Conservation (phyloP, 2,113 vertebrate genomes). For the Plecotus auritus region DNA sequence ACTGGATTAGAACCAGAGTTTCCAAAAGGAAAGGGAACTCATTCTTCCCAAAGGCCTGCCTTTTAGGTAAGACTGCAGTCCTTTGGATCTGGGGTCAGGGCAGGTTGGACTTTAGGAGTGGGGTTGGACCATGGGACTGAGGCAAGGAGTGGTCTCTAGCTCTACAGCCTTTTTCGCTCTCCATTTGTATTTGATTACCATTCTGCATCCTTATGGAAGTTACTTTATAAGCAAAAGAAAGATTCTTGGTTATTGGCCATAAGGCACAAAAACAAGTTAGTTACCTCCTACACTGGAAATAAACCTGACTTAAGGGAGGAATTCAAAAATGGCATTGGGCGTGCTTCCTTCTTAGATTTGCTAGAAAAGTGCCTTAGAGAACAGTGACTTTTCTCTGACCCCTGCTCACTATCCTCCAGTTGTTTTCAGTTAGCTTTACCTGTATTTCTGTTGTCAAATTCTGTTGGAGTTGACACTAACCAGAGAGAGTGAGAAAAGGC, state of each 20-base stretch:
- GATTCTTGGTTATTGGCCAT: constrained; percentile 22
- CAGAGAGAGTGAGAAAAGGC: not conserved
- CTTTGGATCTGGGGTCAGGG: not conserved
- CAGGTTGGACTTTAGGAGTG: not conserved
- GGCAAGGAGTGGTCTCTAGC: not conserved
- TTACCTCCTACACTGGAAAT: not conserved
- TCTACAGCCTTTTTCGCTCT: not conserved
- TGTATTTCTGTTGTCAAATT: not conserved
- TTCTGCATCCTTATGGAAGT: not conserved
- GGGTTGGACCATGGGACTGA: not conserved
- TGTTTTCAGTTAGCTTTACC: not conserved
- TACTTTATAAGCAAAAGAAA: not conserved
- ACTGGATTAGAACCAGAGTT: not conserved
- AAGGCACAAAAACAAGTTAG: not conserved
- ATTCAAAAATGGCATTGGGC: not conserved
- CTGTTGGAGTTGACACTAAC: not conserved
- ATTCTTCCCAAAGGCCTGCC: not conserved
- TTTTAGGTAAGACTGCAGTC: not conserved
- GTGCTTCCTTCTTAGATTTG: not conserved
- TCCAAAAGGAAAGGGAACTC: not conserved
- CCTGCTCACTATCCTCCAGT: not conserved
- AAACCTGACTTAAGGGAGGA: not conserved
- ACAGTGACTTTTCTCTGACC: not conserved
- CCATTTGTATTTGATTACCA: not conserved
- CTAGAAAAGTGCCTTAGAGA: not conserved